Evolutionary conservation across 2,888 invertebrate species (phyloP).

Genomic region (Andricus curvator): DNA sequence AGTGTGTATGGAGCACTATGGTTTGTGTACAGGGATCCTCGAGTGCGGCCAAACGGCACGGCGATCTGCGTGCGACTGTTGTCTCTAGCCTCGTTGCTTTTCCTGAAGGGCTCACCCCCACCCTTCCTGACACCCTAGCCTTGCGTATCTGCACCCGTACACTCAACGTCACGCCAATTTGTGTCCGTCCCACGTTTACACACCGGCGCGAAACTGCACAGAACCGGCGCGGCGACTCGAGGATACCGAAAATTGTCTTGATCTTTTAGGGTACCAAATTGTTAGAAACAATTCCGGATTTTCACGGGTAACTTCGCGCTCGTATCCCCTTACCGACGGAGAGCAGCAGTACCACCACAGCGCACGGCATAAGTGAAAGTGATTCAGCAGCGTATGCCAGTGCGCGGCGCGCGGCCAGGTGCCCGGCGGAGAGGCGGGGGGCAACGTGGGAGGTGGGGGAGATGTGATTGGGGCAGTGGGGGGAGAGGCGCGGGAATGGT

Average conservation of each 20-base stretch:
- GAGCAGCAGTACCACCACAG: conserved; percentile 66
- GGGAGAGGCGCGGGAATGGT: conserved; percentile 54
- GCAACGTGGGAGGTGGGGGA: conserved; percentile 50
- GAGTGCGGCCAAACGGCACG: conserved; percentile 68
- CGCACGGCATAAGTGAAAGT: conserved; percentile 76
- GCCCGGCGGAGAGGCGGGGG: conserved; percentile 58
- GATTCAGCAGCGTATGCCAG: conserved; percentile 74
- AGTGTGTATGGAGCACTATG: background rate
- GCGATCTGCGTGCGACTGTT: conserved; percentile 74
- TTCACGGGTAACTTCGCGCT: conserved; percentile 23
- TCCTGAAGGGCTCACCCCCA: conserved; percentile 74
- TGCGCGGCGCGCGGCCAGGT: conserved; percentile 68
- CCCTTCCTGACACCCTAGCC: conserved; percentile 60
- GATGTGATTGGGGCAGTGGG: conserved; percentile 52
- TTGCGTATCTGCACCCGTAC: conserved; percentile 37
- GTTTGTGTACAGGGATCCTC: background rate
- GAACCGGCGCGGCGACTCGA: background rate
- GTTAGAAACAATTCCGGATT: background rate
- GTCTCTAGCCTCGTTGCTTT: conserved; percentile 72
- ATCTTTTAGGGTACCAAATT: background rate
- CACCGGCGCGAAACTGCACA: conserved; percentile 43
- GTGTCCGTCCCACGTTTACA: conserved; percentile 21
- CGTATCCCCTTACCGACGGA: conserved; percentile 64
- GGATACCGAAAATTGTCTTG: background rate
- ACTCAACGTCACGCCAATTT: conserved; percentile 26